Conservation (phyloP, 2,113 vertebrate species). For the Pica pica region DNA sequence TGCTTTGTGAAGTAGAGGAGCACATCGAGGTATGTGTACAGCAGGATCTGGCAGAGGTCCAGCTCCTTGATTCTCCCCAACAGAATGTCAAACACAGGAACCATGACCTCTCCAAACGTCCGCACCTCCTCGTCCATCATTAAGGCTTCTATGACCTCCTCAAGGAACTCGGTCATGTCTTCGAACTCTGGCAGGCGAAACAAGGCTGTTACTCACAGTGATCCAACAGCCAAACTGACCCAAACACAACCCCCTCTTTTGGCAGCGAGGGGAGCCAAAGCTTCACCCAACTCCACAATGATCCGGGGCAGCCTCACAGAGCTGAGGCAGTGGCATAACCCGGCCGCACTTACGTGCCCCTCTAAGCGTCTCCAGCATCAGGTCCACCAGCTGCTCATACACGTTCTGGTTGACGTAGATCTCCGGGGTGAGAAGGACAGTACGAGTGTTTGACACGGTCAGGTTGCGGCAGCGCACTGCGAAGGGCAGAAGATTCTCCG, state of each 20-base stretch:
- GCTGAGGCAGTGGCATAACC: accelerated
- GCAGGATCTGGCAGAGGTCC: conserved; percentile 89
- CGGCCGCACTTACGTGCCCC: conserved; percentile 76
- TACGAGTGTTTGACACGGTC: conserved; percentile 85
- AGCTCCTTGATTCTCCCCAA: conserved; percentile 85
- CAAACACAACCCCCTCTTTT: accelerated
- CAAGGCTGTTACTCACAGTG: accelerated
- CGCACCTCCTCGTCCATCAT: conserved; percentile 90
- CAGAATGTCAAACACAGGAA: conserved; percentile 90
- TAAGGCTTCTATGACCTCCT: conserved; percentile 86
- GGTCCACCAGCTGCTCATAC: conserved; percentile 90
- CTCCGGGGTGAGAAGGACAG: conserved; percentile 92
- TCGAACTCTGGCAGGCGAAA: conserved; percentile 77
- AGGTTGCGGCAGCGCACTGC: conserved; percentile 90
- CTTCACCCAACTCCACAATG: accelerated
- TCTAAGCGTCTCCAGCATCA: conserved; percentile 85
- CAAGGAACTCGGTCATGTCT: conserved; percentile 86
- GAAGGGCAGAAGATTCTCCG: conserved; percentile 90
- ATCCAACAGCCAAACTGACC: no score
- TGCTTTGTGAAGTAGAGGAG: conserved; percentile 92
- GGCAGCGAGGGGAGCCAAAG: neutral
- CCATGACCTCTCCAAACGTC: conserved; percentile 90
- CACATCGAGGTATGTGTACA: conserved; percentile 90
- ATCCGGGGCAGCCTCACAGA: accelerated
- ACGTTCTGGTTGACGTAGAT: conserved; percentile 92